phyloP scores from a whole-genome alignment of 2,113 vertebrate genomes.

The Hoplias malabaricus region DNA sequence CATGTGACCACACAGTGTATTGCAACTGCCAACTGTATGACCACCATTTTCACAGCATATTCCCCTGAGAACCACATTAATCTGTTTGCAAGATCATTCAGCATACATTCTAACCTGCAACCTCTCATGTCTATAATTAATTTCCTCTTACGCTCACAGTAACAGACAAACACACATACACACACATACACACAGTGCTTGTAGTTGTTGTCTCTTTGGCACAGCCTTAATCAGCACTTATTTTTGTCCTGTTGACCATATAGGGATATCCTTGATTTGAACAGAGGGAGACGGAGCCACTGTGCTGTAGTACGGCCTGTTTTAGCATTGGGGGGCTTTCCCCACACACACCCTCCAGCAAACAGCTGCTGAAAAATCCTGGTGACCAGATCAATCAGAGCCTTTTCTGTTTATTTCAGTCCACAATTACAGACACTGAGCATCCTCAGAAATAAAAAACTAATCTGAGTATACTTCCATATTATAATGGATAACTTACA shows the following conservation, averaged over 20 bases:
- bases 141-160: background rate
- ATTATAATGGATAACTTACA: too few species aligned
- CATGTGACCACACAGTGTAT: too few species aligned
- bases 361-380: conserved; percentile 50
- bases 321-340: conserved; percentile 40
- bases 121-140: background rate
- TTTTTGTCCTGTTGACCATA: conserved; percentile 44
- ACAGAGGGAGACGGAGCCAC: conserved; percentile 32
- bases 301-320: conserved; percentile 12
- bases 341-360: background rate
- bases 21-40: too few species aligned
- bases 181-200: background rate
- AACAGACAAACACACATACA: conserved; percentile 29
- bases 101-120: background rate
- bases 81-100: too few species aligned
- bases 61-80: too few species aligned
- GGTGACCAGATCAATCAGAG: conserved; percentile 29
- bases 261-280: conserved; percentile 53
- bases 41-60: too few species aligned
- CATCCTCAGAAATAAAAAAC: too few species aligned
- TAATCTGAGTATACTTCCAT: too few species aligned
- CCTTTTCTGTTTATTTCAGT: background rate
- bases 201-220: conserved; percentile 42
- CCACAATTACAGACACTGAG: too few species aligned
- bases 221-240: conserved; percentile 43